These are phyloP conservation scores for Chlorops oryzae DNA, from an alignment of 1,140 invertebrate genomes.

Conservation along the genomic window DNA sequence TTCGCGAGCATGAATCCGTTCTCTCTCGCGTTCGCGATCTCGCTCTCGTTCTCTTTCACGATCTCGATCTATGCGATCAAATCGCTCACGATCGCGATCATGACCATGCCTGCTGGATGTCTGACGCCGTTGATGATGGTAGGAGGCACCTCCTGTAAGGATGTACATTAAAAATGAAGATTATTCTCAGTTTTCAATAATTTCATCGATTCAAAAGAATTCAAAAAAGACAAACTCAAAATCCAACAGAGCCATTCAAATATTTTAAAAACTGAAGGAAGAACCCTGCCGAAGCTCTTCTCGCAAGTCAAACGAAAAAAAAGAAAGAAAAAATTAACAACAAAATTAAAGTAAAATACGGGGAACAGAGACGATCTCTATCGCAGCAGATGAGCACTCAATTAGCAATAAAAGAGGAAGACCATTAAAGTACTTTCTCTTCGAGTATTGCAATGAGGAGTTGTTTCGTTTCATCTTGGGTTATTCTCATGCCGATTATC, in stretches of 20 bases:
- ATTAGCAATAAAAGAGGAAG: too few relatives aligned
- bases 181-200: slow-evolving; percentile 4
- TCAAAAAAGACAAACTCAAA: slow-evolving; percentile 20
- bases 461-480: too few relatives aligned
- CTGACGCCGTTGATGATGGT: slow-evolving; percentile 40
- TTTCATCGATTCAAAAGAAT: not conserved
- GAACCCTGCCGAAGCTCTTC: too few relatives aligned
- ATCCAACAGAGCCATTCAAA: slow-evolving; percentile 39
- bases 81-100: slow-evolving; percentile 27
- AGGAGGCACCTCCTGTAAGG: slow-evolving; percentile 41
- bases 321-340: too few relatives aligned
- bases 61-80: slow-evolving; percentile 17
- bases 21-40: slow-evolving; percentile 25
- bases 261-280: slow-evolving; percentile 16
- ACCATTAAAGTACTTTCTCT: too few relatives aligned
- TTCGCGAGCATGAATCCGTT: slow-evolving; percentile 40
- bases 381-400: too few relatives aligned
- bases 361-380: too few relatives aligned
- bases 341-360: too few relatives aligned
- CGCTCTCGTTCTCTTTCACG: slow-evolving; percentile 29
- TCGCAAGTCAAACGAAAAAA: slow-evolving; percentile 9
- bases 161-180: slow-evolving; percentile 13
- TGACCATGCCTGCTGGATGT: slow-evolving; percentile 31
- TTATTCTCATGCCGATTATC: too few relatives aligned
- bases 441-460: too few relatives aligned